Percentiles rank a stretch among this genome's conserved stretches.
Conservation (phyloP, 2,888 invertebrate species). For the Anorthoa munda region DNA sequence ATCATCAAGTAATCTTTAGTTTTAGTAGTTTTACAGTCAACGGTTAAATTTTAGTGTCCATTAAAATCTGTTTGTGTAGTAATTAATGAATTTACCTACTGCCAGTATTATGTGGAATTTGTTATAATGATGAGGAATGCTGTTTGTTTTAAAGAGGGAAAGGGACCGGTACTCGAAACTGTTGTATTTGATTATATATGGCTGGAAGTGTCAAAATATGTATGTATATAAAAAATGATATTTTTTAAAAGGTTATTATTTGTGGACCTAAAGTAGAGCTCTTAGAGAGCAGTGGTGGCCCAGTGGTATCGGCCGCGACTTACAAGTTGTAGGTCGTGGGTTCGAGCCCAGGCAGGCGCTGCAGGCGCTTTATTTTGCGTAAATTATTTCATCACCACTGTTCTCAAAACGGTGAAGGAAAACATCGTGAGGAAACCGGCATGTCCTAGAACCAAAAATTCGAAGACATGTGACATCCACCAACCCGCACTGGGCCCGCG, state of each 20-base stretch:
- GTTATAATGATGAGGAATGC: not conserved
- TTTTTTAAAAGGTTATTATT: not conserved
- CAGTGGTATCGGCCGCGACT: no score
- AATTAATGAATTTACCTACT: constrained; percentile 2
- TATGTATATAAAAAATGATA: no score
- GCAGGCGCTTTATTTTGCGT: no score
- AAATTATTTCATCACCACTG: no score
- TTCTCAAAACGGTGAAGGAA: no score
- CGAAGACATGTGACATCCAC: no score
- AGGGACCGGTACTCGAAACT: not conserved
- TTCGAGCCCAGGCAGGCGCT: no score
- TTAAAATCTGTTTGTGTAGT: constrained; percentile 2
- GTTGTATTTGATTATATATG: not conserved
- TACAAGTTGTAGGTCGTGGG: no score
- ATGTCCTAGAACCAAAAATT: no score
- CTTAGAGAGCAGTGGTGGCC: no score
- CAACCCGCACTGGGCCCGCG: no score
- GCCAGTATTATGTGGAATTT: not conserved
- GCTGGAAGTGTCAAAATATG: not conserved
- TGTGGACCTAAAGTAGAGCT: not conserved
- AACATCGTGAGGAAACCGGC: no score
- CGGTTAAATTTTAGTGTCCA: not conserved
- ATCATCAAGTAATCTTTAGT: constrained; percentile 6
- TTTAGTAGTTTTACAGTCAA: constrained; percentile 9
- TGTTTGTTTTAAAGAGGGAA: not conserved